Evolutionary conservation across 2,113 vertebrate species (phyloP).

Genomic region (Chloroceryle aenea): DNA sequence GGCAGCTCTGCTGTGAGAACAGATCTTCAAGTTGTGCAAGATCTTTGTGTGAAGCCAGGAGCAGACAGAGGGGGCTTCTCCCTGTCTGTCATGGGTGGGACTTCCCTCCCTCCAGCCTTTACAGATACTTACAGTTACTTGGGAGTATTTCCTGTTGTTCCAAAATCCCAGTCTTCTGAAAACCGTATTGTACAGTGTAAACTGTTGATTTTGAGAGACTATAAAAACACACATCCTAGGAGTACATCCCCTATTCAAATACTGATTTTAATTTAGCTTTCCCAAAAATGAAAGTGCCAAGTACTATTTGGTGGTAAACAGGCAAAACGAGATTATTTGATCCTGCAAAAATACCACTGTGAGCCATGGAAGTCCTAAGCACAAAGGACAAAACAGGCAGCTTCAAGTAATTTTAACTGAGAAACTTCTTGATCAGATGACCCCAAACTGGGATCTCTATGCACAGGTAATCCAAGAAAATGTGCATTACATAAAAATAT

Average conservation of each 20-base stretch:
- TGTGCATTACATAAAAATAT: background rate
- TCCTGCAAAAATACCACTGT: background rate
- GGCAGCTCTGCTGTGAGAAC: background rate
- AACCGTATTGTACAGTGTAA: background rate
- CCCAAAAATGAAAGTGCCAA: background rate
- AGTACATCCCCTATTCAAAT: background rate
- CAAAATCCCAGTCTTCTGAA: background rate
- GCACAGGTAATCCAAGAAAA: background rate
- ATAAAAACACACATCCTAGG: background rate
- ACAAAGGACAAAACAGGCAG: background rate
- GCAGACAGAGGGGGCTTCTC: background rate
- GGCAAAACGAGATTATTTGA: background rate
- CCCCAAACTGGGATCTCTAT: background rate
- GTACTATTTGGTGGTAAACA: background rate
- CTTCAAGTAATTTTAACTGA: background rate
- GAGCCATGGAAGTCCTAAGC: background rate
- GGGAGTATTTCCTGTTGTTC: conserved; percentile 1
- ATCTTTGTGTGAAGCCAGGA: background rate
- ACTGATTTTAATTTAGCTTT: background rate
- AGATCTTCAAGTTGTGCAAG: background rate
- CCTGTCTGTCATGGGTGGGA: background rate
- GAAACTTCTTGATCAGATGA: background rate
- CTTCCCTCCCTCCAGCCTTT: background rate
- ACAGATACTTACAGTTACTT: background rate
- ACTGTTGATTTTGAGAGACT: background rate